phyloP scores from a whole-genome alignment of 2,888 invertebrate species.

The Cylloceria caligata region DNA sequence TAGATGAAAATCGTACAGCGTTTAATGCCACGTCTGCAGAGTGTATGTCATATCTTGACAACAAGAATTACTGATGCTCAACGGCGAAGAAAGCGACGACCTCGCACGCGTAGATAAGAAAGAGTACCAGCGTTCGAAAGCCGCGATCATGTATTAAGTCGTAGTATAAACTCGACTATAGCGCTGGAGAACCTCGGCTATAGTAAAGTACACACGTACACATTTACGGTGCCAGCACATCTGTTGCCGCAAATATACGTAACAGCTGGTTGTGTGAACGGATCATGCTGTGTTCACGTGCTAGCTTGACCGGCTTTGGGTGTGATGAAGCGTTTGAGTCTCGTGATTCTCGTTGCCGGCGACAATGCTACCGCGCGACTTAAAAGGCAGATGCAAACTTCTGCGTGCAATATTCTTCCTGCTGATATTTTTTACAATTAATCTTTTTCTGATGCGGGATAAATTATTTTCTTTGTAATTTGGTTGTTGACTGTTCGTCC shows the following conservation, averaged over 20 bases:
- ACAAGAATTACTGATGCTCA: neutral
- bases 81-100: conserved; percentile 12
- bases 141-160: neutral
- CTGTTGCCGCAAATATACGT: conserved; percentile 25
- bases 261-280: conserved; percentile 44
- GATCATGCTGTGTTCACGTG: conserved; percentile 74
- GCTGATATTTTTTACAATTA: neutral
- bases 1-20: neutral
- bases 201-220: neutral
- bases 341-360: conserved; percentile 43
- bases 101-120: neutral
- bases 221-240: neutral
- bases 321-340: conserved; percentile 31
- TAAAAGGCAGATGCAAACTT: conserved; percentile 8
- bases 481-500: no score
- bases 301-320: conserved; percentile 66
- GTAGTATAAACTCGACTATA: no score
- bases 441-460: neutral
- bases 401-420: neutral
- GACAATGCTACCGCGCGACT: conserved; percentile 46
- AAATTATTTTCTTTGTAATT: no score
- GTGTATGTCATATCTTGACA: neutral
- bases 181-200: neutral
- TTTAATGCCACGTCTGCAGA: neutral
- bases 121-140: conserved; percentile 6